Evolutionary conservation across 1,140 invertebrate species (phyloP).

Genomic region (Drosophila sucinea): DNA sequence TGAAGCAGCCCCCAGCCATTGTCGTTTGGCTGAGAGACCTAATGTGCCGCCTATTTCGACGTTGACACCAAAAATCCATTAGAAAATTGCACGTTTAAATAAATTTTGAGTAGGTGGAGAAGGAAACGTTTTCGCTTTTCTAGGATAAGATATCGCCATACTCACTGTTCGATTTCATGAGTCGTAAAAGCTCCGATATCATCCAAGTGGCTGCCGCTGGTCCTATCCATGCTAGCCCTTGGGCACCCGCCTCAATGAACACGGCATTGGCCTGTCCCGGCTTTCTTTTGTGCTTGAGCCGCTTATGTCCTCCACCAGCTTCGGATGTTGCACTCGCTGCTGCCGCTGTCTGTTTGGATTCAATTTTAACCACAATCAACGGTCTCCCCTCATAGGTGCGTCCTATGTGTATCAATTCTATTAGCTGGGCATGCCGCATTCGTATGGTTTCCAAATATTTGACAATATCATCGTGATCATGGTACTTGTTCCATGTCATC

Average conservation of each 20-base stretch:
- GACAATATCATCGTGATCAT: constrained; percentile 87
- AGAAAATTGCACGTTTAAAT: neutral
- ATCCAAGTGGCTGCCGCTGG: constrained; percentile 92
- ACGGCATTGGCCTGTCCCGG: constrained; percentile 84
- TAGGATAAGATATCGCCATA: neutral
- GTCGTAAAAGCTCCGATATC: constrained; percentile 88
- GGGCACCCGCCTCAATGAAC: constrained; percentile 88
- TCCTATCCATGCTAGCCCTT: constrained; percentile 94
- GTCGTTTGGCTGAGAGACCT: constrained; percentile 48
- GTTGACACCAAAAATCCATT: neutral
- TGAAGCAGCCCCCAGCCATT: constrained; percentile 71
- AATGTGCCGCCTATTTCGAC: constrained; percentile 11
- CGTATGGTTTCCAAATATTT: constrained; percentile 88
- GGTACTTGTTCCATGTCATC: constrained; percentile 87
- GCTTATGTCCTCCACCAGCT: constrained; percentile 36
- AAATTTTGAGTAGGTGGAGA: neutral
- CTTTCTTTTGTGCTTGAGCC: constrained; percentile 74
- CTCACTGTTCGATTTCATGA: constrained; percentile 85
- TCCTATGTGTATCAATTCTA: constrained; percentile 88
- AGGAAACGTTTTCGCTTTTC: too few relatives aligned
- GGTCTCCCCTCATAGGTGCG: constrained; percentile 89
- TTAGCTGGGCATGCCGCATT: constrained; percentile 86
- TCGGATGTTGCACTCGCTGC: constrained; percentile 37
- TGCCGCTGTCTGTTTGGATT: constrained; percentile 56
- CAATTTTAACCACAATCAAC: constrained; percentile 84